Percentiles rank a stretch among this genome's conserved stretches.
Evolutionary conservation across 2,888 invertebrate genomes (phyloP).

Genomic region (Stenichneumon culpator): DNA sequence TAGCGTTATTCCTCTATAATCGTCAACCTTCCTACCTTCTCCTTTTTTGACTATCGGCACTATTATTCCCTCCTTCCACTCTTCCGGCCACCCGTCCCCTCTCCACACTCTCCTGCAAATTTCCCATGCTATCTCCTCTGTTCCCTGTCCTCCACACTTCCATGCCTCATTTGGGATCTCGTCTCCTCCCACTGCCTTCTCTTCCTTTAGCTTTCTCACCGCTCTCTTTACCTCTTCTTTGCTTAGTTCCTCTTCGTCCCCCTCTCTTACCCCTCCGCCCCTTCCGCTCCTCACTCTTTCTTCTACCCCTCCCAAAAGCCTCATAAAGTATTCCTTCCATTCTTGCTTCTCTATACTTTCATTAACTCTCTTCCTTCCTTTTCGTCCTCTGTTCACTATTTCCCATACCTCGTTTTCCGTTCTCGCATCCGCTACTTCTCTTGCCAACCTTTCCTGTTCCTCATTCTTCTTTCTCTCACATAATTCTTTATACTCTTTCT

Average conservation of each 20-base stretch:
- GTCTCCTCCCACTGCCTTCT: slow-evolving; percentile 27
- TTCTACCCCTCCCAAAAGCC: slow-evolving; percentile 3
- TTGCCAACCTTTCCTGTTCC: slow-evolving; percentile 7
- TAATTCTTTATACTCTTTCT: slow-evolving; percentile 29
- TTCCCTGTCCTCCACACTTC: slow-evolving; percentile 8
- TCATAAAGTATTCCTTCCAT: slow-evolving; percentile 33
- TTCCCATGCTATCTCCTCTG: slow-evolving; percentile 8
- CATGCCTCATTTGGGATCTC: slow-evolving; percentile 14
- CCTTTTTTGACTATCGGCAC: no score
- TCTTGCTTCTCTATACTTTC: not conserved
- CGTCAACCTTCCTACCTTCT: slow-evolving; percentile 14
- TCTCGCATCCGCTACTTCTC: slow-evolving; percentile 29
- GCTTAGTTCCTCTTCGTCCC: slow-evolving; percentile 1
- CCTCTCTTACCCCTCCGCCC: not conserved
- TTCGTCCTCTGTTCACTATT: slow-evolving; percentile 10
- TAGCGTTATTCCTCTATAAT: slow-evolving; percentile 58
- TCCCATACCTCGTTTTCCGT: slow-evolving; percentile 20
- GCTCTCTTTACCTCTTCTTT: not conserved
- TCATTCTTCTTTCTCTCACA: slow-evolving; percentile 28
- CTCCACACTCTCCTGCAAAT: slow-evolving; percentile 3
- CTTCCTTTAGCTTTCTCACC: slow-evolving; percentile 3
- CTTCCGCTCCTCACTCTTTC: not conserved
- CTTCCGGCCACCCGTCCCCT: slow-evolving; percentile 15
- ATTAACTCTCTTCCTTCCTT: slow-evolving; percentile 6
- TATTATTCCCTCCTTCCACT: slow-evolving; percentile 35